A percentile compares a stretch with the other conserved stretches of the same genome.
Conservation (phyloP, 2,888 invertebrate genomes). For the Cryptocheilus praepositus region DNA sequence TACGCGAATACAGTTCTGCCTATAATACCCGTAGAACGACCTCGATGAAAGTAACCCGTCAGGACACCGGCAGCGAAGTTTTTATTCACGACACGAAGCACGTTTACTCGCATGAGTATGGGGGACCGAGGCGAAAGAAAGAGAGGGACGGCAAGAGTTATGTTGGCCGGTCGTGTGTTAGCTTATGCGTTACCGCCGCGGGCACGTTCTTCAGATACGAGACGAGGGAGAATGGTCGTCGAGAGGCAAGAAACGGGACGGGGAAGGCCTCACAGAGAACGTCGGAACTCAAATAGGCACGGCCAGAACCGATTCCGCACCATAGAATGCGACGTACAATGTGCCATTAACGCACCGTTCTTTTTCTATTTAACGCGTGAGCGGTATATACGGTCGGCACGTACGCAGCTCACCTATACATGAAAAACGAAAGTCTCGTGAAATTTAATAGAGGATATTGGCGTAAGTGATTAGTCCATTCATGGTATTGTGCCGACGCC, state of each 20-base stretch:
- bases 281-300: slow-evolving; percentile 25
- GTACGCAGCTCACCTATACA: no score
- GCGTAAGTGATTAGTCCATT: no score
- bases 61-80: not conserved
- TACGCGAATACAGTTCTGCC: no score
- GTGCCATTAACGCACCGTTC: no score
- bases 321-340: no score
- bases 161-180: slow-evolving; percentile 5
- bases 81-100: slow-evolving; percentile 23
- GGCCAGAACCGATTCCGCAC: slow-evolving; percentile 17
- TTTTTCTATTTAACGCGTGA: no score
- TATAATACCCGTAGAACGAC: no score
- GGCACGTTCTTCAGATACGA: slow-evolving; percentile 1
- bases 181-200: slow-evolving; percentile 14
- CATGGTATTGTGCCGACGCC: no score
- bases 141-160: not conserved
- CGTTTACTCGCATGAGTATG: slow-evolving; percentile 7
- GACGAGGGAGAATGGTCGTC: slow-evolving; percentile 1
- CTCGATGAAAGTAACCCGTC: slow-evolving; percentile 1
- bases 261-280: slow-evolving; percentile 32
- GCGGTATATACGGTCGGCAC: no score
- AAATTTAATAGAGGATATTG: no score
- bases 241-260: slow-evolving; percentile 12
- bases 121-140: slow-evolving; percentile 1
- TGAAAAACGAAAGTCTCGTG: no score